phyloP scores from a whole-genome alignment of 2,797 vertebrate species.

The Remorina albescens region DNA sequence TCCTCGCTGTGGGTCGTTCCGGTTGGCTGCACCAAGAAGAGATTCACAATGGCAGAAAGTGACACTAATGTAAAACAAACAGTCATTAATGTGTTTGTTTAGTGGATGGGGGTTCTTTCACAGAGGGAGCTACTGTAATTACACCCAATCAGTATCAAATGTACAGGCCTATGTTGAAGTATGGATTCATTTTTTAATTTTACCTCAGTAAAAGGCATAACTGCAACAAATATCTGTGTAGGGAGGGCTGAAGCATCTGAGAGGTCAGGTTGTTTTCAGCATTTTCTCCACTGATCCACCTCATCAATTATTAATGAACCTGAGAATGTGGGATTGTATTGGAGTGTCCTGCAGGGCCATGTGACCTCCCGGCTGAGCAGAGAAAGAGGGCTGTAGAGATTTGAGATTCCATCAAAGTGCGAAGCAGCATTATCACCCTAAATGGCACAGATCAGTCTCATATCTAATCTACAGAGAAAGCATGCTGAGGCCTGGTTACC shows the following conservation, averaged over 20 bases:
- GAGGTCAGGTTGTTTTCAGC: conserved; percentile 5
- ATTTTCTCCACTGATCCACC: neutral
- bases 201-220: conserved; percentile 8
- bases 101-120: conserved; percentile 54
- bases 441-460: conserved; percentile 53
- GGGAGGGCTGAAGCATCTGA: conserved; percentile 11
- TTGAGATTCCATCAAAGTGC: conserved; percentile 30
- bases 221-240: conserved; percentile 24
- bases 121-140: conserved; percentile 59
- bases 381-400: conserved; percentile 31
- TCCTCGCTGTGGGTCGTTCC: conserved; percentile 48
- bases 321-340: conserved; percentile 1
- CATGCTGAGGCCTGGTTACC: conserved; percentile 68
- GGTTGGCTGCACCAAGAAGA: conserved; percentile 63
- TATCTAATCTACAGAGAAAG: conserved; percentile 42
- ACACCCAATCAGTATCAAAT: conserved; percentile 13
- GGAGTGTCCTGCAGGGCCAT: neutral
- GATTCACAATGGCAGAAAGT: conserved; percentile 74
- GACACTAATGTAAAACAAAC: conserved; percentile 85
- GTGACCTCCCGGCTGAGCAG: conserved; percentile 13
- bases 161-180: neutral
- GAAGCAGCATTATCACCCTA: conserved; percentile 33
- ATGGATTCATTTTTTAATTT: conserved; percentile 4
- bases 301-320: conserved; percentile 17
- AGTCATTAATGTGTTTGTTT: conserved; percentile 76